phyloP scores from a whole-genome alignment of 2,797 vertebrate species.

The Anolis apletophallus region DNA sequence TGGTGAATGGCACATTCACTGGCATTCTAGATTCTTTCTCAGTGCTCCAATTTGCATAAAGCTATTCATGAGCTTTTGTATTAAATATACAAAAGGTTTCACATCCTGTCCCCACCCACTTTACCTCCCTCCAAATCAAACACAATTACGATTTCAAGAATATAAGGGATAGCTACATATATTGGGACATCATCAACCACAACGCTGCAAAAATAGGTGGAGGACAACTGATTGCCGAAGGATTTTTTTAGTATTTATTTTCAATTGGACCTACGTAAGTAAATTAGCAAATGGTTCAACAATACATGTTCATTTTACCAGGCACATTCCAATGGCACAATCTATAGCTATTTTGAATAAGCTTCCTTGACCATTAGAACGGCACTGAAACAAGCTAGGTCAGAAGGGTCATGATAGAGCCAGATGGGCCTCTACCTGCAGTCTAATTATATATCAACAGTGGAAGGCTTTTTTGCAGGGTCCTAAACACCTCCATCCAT shows the following conservation, averaged over 20 bases:
- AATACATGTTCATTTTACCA: constrained; percentile 40
- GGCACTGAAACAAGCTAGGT: constrained; percentile 53
- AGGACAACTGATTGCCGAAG: constrained; percentile 30
- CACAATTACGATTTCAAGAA: constrained; percentile 54
- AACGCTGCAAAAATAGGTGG: constrained; percentile 45
- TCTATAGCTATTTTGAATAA: constrained; percentile 57
- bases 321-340: constrained; percentile 42
- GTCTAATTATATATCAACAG: constrained; percentile 18
- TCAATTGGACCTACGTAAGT: constrained; percentile 40
- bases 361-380: constrained; percentile 58
- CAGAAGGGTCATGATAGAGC: constrained; percentile 22
- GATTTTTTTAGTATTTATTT: constrained; percentile 25
- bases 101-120: constrained; percentile 23
- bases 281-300: constrained; percentile 57
- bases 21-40: constrained; percentile 36
- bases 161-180: constrained; percentile 31
- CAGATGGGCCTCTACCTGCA: constrained; percentile 43
- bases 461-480: neutral
- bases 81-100: constrained; percentile 19
- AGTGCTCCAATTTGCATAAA: constrained; percentile 16
- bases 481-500: neutral
- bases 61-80: constrained; percentile 35
- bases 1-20: constrained; percentile 21
- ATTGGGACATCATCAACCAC: constrained; percentile 34
- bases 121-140: constrained; percentile 33